Evolutionary conservation across 2,113 vertebrate genomes (phyloP).

Genomic region (Gila orcuttii): DNA sequence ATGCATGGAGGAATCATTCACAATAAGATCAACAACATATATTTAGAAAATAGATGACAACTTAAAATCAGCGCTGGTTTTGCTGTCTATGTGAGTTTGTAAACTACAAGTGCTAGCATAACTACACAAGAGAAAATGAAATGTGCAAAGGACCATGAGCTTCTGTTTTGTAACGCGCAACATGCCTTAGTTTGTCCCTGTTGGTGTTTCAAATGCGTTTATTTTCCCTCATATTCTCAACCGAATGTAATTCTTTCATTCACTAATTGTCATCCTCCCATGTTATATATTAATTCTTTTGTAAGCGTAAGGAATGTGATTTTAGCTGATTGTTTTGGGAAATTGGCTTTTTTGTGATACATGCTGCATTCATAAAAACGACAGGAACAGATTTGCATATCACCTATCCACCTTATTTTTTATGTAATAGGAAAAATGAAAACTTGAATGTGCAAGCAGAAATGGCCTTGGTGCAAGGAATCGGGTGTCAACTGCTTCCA

Average conservation of each 20-base stretch:
- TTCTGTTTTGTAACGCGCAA: background rate
- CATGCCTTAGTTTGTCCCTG: slow-evolving; percentile 2
- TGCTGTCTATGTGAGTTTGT: background rate
- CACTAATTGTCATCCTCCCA: background rate
- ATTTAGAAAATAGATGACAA: background rate
- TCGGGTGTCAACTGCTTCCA: background rate
- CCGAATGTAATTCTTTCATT: slow-evolving; percentile 11
- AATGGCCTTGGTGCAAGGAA: background rate
- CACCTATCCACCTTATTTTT: background rate
- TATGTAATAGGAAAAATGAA: too few species aligned
- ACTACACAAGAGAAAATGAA: background rate
- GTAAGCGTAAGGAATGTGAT: slow-evolving; percentile 34
- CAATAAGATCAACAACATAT: background rate
- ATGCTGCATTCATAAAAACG: background rate
- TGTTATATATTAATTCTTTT: background rate
- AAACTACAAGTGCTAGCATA: background rate
- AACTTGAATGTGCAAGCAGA: too few species aligned
- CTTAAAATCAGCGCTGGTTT: background rate
- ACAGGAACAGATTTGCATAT: background rate
- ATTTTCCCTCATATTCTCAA: slow-evolving; percentile 46
- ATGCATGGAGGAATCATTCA: background rate
- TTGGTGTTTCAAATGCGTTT: background rate
- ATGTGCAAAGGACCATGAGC: background rate
- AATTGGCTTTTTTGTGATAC: background rate
- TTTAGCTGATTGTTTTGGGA: background rate